Percentiles rank a stretch among this genome's conserved stretches.
These are phyloP conservation scores for Eunapius fragilis DNA, from an alignment of 37 sponge, comb jelly and placozoan genomes.

Conservation along the genomic window DNA sequence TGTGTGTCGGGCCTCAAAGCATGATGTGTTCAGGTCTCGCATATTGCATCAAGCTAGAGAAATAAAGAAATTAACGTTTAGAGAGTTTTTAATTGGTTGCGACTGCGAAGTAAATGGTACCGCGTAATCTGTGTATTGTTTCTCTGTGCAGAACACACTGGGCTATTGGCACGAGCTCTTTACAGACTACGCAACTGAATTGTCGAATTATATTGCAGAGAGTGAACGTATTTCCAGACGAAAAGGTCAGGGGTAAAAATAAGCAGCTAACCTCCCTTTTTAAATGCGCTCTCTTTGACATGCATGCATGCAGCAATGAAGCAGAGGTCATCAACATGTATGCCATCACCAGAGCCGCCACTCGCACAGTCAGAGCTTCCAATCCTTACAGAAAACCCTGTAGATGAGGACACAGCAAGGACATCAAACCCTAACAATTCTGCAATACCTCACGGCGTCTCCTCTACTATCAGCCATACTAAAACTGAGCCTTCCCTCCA, in stretches of 20 bases:
- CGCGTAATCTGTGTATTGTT: too few relatives aligned
- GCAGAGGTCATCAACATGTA: neutral
- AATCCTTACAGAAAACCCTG: neutral
- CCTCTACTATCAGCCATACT: neutral
- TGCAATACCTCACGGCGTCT: neutral
- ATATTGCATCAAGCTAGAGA: too few relatives aligned
- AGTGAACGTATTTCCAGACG: neutral
- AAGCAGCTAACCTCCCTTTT: neutral
- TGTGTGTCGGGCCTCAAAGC: too few relatives aligned
- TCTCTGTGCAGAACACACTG: neutral
- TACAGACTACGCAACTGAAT: neutral
- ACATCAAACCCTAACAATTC: neutral
- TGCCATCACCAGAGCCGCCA: neutral
- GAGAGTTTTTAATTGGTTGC: too few relatives aligned
- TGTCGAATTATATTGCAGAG: neutral
- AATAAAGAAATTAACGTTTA: too few relatives aligned
- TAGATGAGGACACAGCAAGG: neutral
- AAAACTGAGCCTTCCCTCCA: neutral
- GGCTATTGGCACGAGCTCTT: neutral
- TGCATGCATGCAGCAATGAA: neutral
- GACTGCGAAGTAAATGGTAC: too few relatives aligned
- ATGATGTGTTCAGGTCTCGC: too few relatives aligned
- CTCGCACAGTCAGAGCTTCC: neutral
- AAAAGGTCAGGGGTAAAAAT: neutral
- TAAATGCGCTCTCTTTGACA: too few relatives aligned